phyloP scores from a whole-genome alignment of 2,113 vertebrate species.

The Phylloscopus whistleri region DNA sequence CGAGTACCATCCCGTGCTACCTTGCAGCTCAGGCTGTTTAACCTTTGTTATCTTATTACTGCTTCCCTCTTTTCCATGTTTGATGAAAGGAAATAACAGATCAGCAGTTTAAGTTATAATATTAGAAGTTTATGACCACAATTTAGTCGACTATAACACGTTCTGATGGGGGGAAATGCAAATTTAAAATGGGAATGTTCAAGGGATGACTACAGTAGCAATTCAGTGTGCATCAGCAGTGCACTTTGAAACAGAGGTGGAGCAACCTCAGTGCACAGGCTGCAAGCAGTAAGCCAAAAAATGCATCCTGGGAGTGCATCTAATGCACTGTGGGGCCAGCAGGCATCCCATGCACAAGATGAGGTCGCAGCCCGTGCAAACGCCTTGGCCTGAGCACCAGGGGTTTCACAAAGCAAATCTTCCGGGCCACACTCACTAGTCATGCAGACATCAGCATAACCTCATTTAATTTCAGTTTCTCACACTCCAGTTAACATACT shows the following conservation, averaged over 20 bases:
- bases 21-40: neutral
- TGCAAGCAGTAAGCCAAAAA: neutral
- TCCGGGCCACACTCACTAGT: fast-evolving
- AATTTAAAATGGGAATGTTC: neutral
- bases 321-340: fast-evolving
- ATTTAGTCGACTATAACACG: fast-evolving
- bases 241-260: neutral
- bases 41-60: neutral
- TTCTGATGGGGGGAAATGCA: neutral
- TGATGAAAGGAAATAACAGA: neutral
- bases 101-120: neutral
- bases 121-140: neutral
- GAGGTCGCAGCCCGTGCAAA: neutral
- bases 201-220: neutral
- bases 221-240: neutral
- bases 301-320: fast-evolving
- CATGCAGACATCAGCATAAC: neutral
- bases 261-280: neutral
- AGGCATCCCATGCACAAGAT: fast-evolving
- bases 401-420: neutral
- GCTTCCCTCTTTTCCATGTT: neutral
- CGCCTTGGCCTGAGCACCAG: fast-evolving
- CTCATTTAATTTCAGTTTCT: neutral
- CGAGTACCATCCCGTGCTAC: fast-evolving
- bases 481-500: neutral